These are phyloP conservation scores for Simalia tracyae DNA, from an alignment of 2,797 vertebrate species.

Conservation along the genomic window DNA sequence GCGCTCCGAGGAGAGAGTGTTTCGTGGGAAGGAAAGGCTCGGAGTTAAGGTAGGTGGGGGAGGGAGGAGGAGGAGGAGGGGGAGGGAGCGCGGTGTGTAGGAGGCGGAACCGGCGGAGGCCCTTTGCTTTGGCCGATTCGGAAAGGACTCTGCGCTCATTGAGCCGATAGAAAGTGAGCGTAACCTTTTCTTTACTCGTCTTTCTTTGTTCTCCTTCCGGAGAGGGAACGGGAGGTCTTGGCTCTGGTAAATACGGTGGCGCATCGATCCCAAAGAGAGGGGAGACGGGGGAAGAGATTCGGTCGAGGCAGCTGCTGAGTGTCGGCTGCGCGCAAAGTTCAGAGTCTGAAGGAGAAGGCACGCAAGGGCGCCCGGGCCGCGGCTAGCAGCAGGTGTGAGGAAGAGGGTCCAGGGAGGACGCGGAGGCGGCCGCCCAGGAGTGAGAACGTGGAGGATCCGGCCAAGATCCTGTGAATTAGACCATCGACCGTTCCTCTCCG, in stretches of 20 bases:
- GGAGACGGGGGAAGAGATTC: slow-evolving; percentile 36
- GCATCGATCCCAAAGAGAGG: slow-evolving; percentile 19
- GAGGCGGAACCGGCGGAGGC: neutral
- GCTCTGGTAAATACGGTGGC: slow-evolving; percentile 33
- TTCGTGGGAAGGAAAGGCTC: neutral
- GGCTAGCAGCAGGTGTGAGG: neutral
- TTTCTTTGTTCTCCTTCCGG: slow-evolving; percentile 51
- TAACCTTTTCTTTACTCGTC: slow-evolving; percentile 55
- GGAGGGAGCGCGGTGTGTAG: neutral
- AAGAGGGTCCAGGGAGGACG: fast-evolving
- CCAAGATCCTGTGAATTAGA: neutral
- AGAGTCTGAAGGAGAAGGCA: slow-evolving; percentile 14
- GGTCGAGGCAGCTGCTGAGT: neutral
- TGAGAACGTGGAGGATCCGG: neutral
- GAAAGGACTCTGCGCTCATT: slow-evolving; percentile 34
- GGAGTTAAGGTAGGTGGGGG: neutral
- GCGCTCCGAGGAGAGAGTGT: neutral
- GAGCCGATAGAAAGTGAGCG: slow-evolving; percentile 44
- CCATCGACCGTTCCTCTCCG: fast-evolving
- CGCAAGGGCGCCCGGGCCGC: slow-evolving; percentile 18
- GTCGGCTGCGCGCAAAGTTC: neutral
- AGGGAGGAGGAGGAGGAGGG: neutral
- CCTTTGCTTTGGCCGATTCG: slow-evolving; percentile 34
- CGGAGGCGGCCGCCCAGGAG: neutral
- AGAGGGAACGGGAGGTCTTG: slow-evolving; percentile 22